A percentile compares a stretch with the other conserved stretches of the same genome.
Conservation (phyloP, 2,888 invertebrate species). For the Eilema depressum region DNA sequence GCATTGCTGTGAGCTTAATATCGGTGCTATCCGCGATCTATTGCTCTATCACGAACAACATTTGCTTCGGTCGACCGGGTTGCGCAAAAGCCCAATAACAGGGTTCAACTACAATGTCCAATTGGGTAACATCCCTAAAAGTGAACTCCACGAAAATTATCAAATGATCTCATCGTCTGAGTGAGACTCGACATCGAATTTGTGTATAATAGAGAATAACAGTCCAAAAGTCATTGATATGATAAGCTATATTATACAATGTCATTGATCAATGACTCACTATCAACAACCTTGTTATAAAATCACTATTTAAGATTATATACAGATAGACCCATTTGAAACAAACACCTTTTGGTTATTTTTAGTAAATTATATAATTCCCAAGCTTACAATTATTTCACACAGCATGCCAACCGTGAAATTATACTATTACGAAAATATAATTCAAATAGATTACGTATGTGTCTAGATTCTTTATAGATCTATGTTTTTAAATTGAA, state of each 20-base stretch:
- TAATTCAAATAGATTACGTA: neutral
- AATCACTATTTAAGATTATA: neutral
- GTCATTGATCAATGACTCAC: conserved; percentile 2
- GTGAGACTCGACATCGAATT: neutral
- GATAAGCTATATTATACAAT: neutral
- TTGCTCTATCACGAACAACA: neutral
- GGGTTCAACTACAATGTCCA: neutral
- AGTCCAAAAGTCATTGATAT: neutral
- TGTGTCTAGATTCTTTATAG: neutral
- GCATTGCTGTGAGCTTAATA: too few species aligned
- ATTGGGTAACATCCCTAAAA: neutral
- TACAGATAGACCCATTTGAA: neutral
- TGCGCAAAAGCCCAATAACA: neutral
- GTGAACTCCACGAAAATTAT: too few species aligned
- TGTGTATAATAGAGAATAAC: neutral
- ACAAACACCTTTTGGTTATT: neutral
- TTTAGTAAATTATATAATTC: conserved; percentile 3
- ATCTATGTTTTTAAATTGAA: neutral
- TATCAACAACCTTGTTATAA: neutral
- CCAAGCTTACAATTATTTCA: conserved; percentile 2
- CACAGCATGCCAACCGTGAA: conserved; percentile 1
- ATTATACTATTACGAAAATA: neutral
- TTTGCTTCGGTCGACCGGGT: neutral
- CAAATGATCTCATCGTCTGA: neutral
- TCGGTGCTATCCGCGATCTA: neutral